Percentiles rank a stretch among this genome's conserved stretches.
These are phyloP conservation scores for Hafferia zeledoni DNA, from an alignment of 2,797 vertebrate species.

Conservation along the genomic window DNA sequence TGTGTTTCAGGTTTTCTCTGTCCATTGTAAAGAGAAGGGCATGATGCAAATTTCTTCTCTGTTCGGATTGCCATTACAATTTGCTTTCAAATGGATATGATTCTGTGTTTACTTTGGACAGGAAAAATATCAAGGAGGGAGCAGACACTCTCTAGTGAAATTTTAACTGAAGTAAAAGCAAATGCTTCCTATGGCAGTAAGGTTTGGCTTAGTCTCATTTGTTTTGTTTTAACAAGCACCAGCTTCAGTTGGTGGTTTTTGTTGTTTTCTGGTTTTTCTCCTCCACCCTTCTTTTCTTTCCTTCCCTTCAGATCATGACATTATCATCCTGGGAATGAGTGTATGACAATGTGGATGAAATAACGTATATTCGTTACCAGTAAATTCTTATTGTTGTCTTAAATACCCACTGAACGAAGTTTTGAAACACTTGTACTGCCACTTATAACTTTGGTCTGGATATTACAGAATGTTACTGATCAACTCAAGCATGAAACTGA, in stretches of 20 bases:
- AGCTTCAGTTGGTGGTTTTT: neutral
- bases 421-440: neutral
- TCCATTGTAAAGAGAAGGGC: neutral
- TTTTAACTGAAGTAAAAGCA: neutral
- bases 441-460: neutral
- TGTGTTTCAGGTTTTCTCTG: neutral
- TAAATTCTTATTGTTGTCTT: neutral
- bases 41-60: neutral
- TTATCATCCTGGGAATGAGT: neutral
- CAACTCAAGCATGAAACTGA: neutral
- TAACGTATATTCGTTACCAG: neutral
- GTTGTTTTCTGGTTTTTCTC: neutral
- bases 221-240: constrained; percentile 13
- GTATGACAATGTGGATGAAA: neutral
- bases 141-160: neutral
- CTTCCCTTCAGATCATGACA: neutral
- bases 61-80: neutral
- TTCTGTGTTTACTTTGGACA: neutral
- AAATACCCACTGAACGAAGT: neutral
- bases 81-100: neutral
- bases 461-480: neutral
- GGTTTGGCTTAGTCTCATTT: neutral
- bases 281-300: neutral
- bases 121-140: neutral
- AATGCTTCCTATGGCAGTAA: neutral